phyloP scores from a whole-genome alignment of 2,113 vertebrate genomes.

The Mus musculus region DNA sequence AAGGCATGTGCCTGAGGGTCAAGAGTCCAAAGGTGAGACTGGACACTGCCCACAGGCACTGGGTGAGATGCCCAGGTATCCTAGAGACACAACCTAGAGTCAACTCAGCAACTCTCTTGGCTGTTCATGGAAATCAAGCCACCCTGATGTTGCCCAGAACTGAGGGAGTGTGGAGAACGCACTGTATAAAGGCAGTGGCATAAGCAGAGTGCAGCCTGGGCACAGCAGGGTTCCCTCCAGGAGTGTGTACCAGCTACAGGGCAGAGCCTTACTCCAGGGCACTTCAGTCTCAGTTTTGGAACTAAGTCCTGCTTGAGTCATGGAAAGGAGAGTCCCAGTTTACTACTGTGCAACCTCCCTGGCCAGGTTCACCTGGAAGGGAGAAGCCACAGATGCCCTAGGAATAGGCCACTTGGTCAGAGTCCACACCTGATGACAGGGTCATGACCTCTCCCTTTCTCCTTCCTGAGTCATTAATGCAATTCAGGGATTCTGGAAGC shows the following conservation, averaged over 20 bases:
- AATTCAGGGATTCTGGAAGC: not conserved
- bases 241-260: not conserved
- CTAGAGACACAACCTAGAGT: not conserved
- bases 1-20: fast-evolving
- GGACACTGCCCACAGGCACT: not conserved
- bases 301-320: not conserved
- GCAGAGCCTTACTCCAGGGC: not conserved
- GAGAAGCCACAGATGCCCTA: not conserved
- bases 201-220: not conserved
- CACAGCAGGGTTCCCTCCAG: not conserved
- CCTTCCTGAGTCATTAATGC: fast-evolving
- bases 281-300: not conserved
- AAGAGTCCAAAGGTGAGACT: not conserved
- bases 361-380: too few species aligned
- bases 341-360: not conserved
- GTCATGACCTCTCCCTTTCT: not conserved
- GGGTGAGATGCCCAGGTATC: not conserved
- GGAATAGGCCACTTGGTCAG: not conserved
- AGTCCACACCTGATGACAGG: not conserved
- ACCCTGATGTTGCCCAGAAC: not conserved
- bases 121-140: not conserved
- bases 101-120: not conserved
- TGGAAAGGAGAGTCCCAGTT: fast-evolving
- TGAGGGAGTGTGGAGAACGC: not conserved
- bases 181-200: not conserved